These are phyloP conservation scores for Loripinus fragilis DNA, from an alignment of 2,888 invertebrate species.

Conservation along the genomic window DNA sequence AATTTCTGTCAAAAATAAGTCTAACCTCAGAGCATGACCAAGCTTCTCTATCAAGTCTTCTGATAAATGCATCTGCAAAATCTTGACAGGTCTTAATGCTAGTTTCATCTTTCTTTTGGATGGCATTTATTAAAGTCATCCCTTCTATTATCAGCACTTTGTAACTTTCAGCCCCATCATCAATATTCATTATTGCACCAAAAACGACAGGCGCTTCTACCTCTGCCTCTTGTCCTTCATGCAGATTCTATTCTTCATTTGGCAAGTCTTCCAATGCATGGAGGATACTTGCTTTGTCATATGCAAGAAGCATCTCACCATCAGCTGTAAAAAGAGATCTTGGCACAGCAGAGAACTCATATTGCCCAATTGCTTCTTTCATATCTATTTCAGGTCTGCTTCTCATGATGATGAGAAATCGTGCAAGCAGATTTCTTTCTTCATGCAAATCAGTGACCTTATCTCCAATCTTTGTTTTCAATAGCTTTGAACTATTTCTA, in stretches of 20 bases:
- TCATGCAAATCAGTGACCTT: not conserved
- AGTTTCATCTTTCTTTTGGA: not conserved
- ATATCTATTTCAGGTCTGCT: conserved; percentile 18
- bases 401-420: conserved; percentile 9
- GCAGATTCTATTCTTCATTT: not conserved
- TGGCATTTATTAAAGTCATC: not conserved
- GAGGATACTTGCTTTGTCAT: conserved; percentile 12
- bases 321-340: conserved; percentile 5
- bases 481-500: not conserved
- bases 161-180: not conserved
- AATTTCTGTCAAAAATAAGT: conserved; percentile 7
- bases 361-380: not conserved
- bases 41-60: not conserved
- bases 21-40: not conserved
- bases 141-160: not conserved
- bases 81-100: conserved; percentile 9
- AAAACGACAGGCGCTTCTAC: not conserved
- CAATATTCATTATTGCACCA: not conserved
- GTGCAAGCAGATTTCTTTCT: conserved; percentile 14
- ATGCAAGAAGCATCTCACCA: not conserved
- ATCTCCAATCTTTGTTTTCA: conserved; percentile 15
- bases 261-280: conserved; percentile 5
- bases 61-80: conserved; percentile 1
- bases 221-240: not conserved
- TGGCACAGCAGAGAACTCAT: conserved; percentile 11